Evolutionary conservation across 2,797 vertebrate species (phyloP).

Genomic region (Phyllotis vaccarum): DNA sequence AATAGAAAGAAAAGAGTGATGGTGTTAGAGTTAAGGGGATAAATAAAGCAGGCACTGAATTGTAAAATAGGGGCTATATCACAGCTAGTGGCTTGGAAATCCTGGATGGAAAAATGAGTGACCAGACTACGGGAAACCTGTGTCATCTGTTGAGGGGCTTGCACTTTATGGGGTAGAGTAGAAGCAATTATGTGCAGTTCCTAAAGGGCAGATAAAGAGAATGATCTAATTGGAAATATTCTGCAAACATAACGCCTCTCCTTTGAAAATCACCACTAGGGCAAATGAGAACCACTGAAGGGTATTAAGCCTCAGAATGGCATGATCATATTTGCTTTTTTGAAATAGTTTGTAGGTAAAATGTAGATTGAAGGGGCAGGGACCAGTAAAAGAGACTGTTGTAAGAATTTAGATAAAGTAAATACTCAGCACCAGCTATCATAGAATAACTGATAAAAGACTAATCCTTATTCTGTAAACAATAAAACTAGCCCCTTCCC

Average conservation of each 20-base stretch:
- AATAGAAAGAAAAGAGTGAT: not conserved
- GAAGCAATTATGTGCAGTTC: not conserved
- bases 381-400: not conserved
- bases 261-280: slow-evolving; percentile 24
- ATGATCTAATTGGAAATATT: not conserved
- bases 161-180: not conserved
- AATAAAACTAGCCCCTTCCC: not conserved
- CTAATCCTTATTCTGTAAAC: not conserved
- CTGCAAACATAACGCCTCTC: not conserved
- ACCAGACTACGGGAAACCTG: not conserved
- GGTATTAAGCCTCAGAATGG: not conserved
- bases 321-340: not conserved
- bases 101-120: not conserved
- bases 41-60: not conserved
- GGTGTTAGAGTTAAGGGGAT: slow-evolving; percentile 9
- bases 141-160: not conserved
- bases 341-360: not conserved
- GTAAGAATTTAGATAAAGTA: not conserved
- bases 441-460: not conserved
- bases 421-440: not conserved
- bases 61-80: not conserved
- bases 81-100: not conserved
- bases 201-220: not conserved
- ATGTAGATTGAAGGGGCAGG: not conserved
- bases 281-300: not conserved